Evolutionary conservation across 2,888 invertebrate genomes (phyloP).

Genomic region (Drosophila siamana): DNA sequence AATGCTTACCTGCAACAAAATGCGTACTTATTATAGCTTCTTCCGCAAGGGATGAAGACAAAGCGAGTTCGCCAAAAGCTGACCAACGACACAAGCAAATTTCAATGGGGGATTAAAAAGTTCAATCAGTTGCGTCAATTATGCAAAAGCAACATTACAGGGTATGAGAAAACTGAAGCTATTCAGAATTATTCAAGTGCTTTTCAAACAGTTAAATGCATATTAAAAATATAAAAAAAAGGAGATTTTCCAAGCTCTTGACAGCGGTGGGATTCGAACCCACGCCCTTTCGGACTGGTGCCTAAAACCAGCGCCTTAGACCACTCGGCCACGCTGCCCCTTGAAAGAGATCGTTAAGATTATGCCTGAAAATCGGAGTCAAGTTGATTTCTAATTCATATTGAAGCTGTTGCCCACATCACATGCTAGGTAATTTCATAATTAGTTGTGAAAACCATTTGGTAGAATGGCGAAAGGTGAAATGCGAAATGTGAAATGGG

Average conservation of each 20-base stretch:
- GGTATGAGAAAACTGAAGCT: background rate
- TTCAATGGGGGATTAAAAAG: background rate
- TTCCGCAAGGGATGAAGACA: background rate
- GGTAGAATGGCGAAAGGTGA: background rate
- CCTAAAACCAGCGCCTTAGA: constrained; percentile 86
- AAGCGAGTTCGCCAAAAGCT: background rate
- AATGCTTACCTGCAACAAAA: background rate
- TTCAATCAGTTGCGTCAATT: background rate
- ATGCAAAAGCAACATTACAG: background rate
- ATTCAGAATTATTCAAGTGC: background rate
- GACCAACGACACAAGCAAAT: background rate
- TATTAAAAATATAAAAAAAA: too few species aligned
- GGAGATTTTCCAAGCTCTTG: constrained; percentile 52
- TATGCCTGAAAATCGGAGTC: background rate
- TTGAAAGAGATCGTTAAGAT: too few species aligned
- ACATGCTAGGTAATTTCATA: background rate
- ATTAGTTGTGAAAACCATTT: background rate
- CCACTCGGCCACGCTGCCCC: constrained; percentile 86
- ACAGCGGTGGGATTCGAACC: constrained; percentile 86
- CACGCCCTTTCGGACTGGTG: constrained; percentile 86
- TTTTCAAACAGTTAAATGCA: too few species aligned
- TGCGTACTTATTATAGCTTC: background rate
- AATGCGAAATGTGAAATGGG: background rate
- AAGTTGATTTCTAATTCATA: background rate
- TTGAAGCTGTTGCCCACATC: background rate